These are phyloP conservation scores for Psammodynastes pulverulentus DNA, from an alignment of 2,113 vertebrate genomes.

Conservation along the genomic window DNA sequence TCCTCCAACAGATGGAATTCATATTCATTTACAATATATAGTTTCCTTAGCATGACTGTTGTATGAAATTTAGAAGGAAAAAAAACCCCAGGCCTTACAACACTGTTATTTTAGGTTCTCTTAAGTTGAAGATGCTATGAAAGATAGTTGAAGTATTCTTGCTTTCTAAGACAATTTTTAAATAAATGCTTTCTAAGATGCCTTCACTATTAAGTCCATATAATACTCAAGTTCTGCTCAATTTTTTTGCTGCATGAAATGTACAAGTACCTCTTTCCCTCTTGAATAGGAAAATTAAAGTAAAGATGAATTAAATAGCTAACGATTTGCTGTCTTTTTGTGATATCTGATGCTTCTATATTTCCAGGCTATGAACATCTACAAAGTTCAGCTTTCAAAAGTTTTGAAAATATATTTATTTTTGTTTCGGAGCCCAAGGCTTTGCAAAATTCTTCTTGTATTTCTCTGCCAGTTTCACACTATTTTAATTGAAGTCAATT, in stretches of 20 bases:
- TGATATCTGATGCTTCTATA: neutral
- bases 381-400: neutral
- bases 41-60: accelerated
- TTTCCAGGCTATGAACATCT: neutral
- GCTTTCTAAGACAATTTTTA: neutral
- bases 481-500: neutral
- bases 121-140: neutral
- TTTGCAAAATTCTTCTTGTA: neutral
- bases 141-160: neutral
- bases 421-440: neutral
- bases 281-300: neutral
- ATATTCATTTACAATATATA: neutral
- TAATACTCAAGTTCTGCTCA: neutral
- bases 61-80: neutral
- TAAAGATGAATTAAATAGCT: neutral
- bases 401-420: neutral
- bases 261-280: neutral
- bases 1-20: neutral
- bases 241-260: neutral
- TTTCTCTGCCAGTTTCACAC: neutral
- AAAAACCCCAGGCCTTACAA: neutral
- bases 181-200: neutral
- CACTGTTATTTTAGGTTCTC: neutral
- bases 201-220: neutral
- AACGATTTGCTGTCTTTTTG: neutral